Evolutionary conservation across 2,113 vertebrate genomes (phyloP).

Genomic region (Setophaga coronata): DNA sequence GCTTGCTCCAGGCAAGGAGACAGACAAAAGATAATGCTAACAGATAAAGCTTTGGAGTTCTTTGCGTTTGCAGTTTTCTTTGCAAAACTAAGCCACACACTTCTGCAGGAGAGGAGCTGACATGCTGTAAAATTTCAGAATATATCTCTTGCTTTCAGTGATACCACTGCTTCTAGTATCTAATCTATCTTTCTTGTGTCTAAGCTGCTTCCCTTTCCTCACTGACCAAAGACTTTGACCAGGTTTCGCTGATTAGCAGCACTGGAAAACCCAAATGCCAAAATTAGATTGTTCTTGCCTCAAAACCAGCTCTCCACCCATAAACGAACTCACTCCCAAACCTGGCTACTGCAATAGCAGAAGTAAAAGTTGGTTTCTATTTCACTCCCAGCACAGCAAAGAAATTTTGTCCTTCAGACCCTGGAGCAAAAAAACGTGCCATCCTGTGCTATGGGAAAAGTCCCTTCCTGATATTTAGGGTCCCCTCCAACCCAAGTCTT

Average conservation of each 20-base stretch:
- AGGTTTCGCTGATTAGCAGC: neutral
- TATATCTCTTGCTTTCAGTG: neutral
- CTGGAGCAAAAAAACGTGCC: neutral
- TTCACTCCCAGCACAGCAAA: neutral
- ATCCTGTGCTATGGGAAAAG: neutral
- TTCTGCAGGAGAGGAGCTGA: neutral
- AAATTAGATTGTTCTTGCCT: neutral
- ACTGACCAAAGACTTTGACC: neutral
- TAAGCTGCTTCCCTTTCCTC: neutral
- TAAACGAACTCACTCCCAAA: neutral
- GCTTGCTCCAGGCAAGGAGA: neutral
- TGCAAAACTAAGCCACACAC: neutral
- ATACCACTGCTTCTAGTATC: neutral
- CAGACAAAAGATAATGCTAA: neutral
- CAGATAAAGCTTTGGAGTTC: neutral
- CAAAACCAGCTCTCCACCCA: neutral
- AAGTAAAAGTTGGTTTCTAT: neutral
- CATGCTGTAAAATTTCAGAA: neutral
- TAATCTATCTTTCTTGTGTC: neutral
- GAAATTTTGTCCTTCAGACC: neutral
- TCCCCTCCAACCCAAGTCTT: neutral
- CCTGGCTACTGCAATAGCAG: neutral
- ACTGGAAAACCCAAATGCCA: neutral
- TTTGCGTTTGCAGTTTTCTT: neutral
- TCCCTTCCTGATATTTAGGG: neutral